phyloP scores from a whole-genome alignment of 1,140 invertebrate genomes.

The Macrobrachium rosenbergii region DNA sequence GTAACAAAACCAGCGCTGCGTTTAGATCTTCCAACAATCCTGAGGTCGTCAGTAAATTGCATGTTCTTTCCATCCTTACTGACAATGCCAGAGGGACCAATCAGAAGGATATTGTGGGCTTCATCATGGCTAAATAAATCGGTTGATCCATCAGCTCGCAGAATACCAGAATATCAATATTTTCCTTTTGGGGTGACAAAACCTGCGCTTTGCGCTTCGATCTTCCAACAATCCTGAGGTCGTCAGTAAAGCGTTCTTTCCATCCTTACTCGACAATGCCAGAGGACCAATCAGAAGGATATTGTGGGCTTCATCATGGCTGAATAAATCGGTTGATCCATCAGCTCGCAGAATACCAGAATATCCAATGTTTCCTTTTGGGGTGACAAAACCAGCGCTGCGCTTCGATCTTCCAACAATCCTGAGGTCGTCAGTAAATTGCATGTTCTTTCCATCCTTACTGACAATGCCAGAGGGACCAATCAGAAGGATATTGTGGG shows the following conservation, averaged over 20 bases:
- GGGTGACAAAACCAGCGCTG: background rate
- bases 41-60: background rate
- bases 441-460: too few species aligned
- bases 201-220: background rate
- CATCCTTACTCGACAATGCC: too few species aligned
- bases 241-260: too few species aligned
- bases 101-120: conserved; percentile 14
- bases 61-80: too few species aligned
- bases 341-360: background rate
- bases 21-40: background rate
- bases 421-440: too few species aligned
- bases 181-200: too few species aligned
- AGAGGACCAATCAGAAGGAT: background rate
- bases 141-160: conserved; percentile 3
- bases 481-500: background rate
- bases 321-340: conserved; percentile 43
- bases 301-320: conserved; percentile 10
- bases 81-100: too few species aligned
- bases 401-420: too few species aligned
- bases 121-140: background rate
- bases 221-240: too few species aligned
- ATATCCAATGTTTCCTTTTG: too few species aligned
- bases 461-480: too few species aligned
- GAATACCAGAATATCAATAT: background rate
- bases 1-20: too few species aligned